Evolutionary conservation across 2,888 invertebrate species (phyloP), one percentile per base, ranked within the genome.

Genomic region (Diloba caeruleocephala): DNA sequence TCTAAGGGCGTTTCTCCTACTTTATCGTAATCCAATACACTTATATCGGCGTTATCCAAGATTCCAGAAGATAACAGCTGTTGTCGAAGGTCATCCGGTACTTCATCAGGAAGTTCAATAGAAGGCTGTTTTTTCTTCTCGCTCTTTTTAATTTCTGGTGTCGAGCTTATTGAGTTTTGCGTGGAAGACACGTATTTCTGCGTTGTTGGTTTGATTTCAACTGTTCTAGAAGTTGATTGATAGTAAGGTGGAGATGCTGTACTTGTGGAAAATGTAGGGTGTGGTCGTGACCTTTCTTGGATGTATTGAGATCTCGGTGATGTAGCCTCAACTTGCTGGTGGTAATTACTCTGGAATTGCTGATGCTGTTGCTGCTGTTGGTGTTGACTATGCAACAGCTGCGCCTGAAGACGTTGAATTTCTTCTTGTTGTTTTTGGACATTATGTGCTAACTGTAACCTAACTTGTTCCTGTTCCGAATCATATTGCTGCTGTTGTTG

Each of bases 21-120:
- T 92, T 98, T 97, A 77, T 98, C 97, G 74, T 98, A 98, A 87
- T 98, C 97, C 52, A 98, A 88, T 37, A 98, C 95, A 67, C 98
- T 97, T 54, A 98, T 98, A 73, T 98, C 97, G 33, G 98, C 98
- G 78, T 98, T 97, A 69, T 97, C 96, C 46, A 98, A 90, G 71
- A 98, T 98, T 28, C 98, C 98, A 0, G 98, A 98, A 38, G 96
- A 96, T 34, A 98, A 87, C 3, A 98, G 89, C 76, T 98, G 98
- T 79, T 97, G 95, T 29, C 97, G 94, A 34, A 98, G 93, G 73
- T 98, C 98, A 65, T 97, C 97, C 3, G 98, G 98, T 4, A 98
- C 97, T 92, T 98, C 98, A 74, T 97, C 97, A 8, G 98, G 98
- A 32, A 98, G 88, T 65, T 95, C 94, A 53, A 94, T 82, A 1